Conservation (phyloP, 2,113 vertebrate genomes). For the Phalacrocorax aristotelis region DNA sequence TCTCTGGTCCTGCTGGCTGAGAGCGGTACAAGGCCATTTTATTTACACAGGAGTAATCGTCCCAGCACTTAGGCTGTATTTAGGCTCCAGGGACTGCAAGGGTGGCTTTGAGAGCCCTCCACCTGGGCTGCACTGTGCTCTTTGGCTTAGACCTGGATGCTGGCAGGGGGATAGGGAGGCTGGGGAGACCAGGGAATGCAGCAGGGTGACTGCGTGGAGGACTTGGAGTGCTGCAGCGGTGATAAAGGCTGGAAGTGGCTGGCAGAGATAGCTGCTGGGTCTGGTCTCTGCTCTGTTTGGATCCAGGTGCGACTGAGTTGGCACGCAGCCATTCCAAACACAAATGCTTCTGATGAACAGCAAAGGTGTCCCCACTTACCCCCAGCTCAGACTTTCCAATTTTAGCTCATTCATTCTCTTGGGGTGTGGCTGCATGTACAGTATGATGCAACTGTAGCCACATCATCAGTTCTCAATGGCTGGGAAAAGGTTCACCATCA, state of each 20-base stretch:
- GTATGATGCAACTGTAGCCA: not conserved
- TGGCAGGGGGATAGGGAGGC: not conserved
- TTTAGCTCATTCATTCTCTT: conserved; percentile 32
- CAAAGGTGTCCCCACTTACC: conserved; percentile 12
- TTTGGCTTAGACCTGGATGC: not conserved
- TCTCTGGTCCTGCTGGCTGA: not conserved
- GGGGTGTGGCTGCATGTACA: not conserved
- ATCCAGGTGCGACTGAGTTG: conserved; percentile 10
- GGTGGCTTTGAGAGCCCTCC: not conserved
- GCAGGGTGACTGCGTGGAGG: not conserved
- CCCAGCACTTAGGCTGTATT: not conserved
- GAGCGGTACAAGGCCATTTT: rapidly evolving
- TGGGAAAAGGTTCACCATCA: not conserved
- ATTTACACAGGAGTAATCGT: not conserved
- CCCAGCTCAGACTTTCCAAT: conserved; percentile 17
- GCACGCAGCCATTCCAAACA: not conserved
- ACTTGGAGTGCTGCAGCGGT: not conserved
- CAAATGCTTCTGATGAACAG: conserved; percentile 5
- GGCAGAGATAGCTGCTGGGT: not conserved
- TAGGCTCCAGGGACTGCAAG: not conserved
- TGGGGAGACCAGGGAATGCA: not conserved
- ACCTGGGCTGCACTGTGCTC: not conserved
- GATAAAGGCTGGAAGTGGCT: not conserved
- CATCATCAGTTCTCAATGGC: not conserved
- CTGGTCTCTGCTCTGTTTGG: not conserved